Base-by-base conservation (phyloP, 1,140 invertebrate genomes). In the Brachionus sp. region DNA sequence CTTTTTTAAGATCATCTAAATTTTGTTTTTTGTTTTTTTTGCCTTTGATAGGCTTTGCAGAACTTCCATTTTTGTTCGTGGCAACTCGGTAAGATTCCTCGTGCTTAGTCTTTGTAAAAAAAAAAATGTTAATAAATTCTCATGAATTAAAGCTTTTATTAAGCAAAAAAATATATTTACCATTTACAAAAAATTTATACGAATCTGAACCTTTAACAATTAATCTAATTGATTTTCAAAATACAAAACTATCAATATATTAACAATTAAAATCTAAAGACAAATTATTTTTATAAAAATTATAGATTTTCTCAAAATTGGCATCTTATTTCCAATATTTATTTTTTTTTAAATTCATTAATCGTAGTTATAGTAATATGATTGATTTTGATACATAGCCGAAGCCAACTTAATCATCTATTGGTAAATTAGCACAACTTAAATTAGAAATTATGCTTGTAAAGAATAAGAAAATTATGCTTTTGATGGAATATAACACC, bases 1-100 rank as follows among this genome's bases (percentile, higher is more conserved):
- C 70, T 46, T 75, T 75, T 75, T 75, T 75, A n/a, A 75, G 70
- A 13, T 75, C 77, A 37, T 78, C 77, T 78, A 62, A 62, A 39
- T 78, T 44, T 78, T 57, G 25, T 57, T 78, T 62, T 35, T 78
- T 78, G 16, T 39, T 62, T 62, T 78, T 62, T 57, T 78, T 75
- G 19, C 39, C 37, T 10, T 75, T 75, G 23, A 46, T 75, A 2
- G 70, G 70, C 29, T 78, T 78, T 1, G 29, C 77, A 62, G 46
- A 57, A 12, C 25, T 10, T 10, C 77, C 77, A 62, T 37, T 35
- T 57, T 37, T 37, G 23, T 62, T 78, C 35, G 77, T 78, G 35
- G 77, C 77, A 19, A 57, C 77, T 13, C 77, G 77, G 53, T 78
- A 78, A 3, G 77, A 78, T 62, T 78, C 77, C 33, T 78, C 46